Conservation (phyloP, 2,113 vertebrate genomes). For the Paramisgurnus dabryanus region DNA sequence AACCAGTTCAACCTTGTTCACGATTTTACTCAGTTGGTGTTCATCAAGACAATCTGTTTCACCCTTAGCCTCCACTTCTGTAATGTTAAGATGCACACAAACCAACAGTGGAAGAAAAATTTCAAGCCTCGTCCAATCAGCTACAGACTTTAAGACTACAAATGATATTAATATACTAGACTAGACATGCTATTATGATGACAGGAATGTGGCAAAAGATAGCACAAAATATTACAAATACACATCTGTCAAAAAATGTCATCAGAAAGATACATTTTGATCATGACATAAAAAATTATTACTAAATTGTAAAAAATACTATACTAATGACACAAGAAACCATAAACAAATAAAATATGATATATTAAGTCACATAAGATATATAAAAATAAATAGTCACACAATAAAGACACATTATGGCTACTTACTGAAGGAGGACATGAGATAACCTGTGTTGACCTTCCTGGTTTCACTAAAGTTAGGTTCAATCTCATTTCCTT, state of each 20-base stretch:
- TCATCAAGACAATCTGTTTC: conserved; percentile 74
- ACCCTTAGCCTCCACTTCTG: conserved; percentile 83
- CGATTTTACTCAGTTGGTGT: conserved; percentile 68
- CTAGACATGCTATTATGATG: no score
- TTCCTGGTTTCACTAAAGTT: conserved; percentile 85
- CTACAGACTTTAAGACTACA: background rate
- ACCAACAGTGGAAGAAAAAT: background rate
- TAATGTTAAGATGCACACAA: background rate
- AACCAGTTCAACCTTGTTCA: conserved; percentile 77
- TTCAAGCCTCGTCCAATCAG: background rate
- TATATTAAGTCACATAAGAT: background rate
- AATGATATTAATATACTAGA: background rate
- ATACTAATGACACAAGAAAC: no score
- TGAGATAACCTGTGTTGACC: conserved; percentile 86
- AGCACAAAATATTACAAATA: no score
- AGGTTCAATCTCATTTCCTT: conserved; percentile 83
- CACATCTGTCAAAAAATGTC: no score
- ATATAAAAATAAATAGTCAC: background rate
- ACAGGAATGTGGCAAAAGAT: background rate
- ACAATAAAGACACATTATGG: conserved; percentile 1
- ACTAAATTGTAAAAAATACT: no score
- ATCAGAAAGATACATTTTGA: no score
- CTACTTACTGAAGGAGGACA: conserved; percentile 89
- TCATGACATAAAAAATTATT: no score
- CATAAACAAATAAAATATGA: no score